Evolutionary conservation across 2,797 vertebrate species (phyloP).

Genomic region (Tokudaia muenninki): DNA sequence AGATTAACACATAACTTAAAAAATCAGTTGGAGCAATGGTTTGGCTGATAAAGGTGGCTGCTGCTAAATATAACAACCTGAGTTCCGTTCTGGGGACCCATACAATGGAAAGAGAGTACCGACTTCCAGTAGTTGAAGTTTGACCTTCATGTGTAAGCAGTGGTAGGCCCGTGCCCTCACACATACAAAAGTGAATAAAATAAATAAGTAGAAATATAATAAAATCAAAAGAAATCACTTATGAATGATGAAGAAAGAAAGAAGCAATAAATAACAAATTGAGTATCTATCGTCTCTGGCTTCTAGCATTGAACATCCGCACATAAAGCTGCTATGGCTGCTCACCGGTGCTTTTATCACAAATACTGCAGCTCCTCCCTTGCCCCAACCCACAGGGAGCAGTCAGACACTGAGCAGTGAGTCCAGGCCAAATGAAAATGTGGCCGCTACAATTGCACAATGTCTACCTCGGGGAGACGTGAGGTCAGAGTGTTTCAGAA

Average conservation of each 20-base stretch:
- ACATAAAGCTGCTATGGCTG: neutral
- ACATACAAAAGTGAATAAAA: neutral
- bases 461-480: neutral
- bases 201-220: neutral
- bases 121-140: too few species aligned
- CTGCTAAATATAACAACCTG: neutral
- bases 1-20: neutral
- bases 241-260: neutral
- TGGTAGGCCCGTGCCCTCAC: neutral
- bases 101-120: neutral
- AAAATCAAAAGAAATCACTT: neutral
- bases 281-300: neutral
- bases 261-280: neutral
- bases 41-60: neutral
- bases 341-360: neutral
- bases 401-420: neutral
- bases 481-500: neutral
- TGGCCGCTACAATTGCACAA: neutral
- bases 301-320: neutral
- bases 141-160: neutral
- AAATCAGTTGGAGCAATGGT: too few species aligned
- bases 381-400: neutral
- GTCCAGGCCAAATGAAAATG: neutral
- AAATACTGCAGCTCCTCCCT: neutral
- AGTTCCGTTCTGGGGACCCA: too few species aligned